Percentiles rank a stretch among this genome's conserved stretches.
These are phyloP conservation scores for Scalopus aquaticus DNA, from an alignment of 2,113 vertebrate genomes.

Conservation along the genomic window DNA sequence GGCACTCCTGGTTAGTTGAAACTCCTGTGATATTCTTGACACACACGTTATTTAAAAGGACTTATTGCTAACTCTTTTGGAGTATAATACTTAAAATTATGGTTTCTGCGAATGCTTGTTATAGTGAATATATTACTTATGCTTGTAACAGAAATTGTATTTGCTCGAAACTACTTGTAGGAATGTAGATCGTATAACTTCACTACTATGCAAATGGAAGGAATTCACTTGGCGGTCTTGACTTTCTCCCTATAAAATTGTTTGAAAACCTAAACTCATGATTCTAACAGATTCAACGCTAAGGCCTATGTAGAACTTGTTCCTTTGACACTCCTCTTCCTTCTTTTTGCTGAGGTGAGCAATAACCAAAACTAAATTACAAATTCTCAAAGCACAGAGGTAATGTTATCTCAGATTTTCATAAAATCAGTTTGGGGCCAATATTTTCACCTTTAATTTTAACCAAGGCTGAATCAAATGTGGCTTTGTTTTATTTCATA, in stretches of 20 bases:
- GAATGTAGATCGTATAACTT: background rate
- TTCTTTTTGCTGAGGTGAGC: background rate
- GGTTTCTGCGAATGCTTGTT: constrained; percentile 1
- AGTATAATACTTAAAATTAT: background rate
- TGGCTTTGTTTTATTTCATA: constrained; percentile 19
- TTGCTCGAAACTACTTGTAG: background rate
- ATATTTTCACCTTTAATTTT: constrained; percentile 44
- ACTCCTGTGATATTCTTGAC: background rate
- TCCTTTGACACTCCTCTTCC: background rate
- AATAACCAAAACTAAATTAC: background rate
- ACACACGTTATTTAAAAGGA: background rate
- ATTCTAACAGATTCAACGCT: background rate
- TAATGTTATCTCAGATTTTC: background rate
- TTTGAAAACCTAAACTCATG: constrained; percentile 10
- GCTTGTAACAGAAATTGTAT: constrained; percentile 5
- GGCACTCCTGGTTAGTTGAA: background rate
- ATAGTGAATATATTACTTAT: background rate
- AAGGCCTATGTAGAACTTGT: background rate
- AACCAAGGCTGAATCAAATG: constrained; percentile 20
- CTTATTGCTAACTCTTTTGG: background rate
- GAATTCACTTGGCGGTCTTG: background rate
- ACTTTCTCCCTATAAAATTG: background rate
- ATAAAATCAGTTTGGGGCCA: background rate
- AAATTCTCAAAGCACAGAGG: constrained; percentile 30
- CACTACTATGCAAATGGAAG: background rate